Evolutionary conservation across 2,113 vertebrate genomes (phyloP).

Genomic region (Notarius lentiginosus): DNA sequence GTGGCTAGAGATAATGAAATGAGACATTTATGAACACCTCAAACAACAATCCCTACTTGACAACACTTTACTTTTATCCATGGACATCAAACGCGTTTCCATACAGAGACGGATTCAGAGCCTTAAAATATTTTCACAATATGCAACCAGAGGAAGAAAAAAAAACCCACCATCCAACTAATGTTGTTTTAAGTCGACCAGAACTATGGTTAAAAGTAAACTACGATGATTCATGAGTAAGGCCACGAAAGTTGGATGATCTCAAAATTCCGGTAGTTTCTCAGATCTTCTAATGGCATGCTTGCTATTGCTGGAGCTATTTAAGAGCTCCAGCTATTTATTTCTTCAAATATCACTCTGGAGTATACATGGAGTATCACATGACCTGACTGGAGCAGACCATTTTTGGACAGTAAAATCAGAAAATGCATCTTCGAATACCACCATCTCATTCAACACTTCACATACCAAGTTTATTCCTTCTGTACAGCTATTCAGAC

Average conservation of each 20-base stretch:
- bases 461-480: background rate
- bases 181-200: background rate
- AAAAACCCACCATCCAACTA: too few species aligned
- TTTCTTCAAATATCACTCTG: slow-evolving; percentile 1
- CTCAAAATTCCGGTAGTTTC: background rate
- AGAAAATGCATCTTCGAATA: background rate
- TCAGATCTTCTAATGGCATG: background rate
- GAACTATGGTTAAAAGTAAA: background rate
- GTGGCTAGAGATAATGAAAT: too few species aligned
- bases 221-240: background rate
- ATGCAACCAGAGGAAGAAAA: background rate
- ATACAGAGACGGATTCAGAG: background rate
- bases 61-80: background rate
- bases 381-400: background rate
- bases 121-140: background rate
- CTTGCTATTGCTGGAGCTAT: background rate
- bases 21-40: background rate
- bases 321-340: background rate
- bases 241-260: background rate
- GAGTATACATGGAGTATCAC: background rate
- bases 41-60: background rate
- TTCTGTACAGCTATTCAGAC: background rate
- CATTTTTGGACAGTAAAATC: background rate
- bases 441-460: background rate
- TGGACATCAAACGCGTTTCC: background rate